Conservation (phyloP, 1,140 invertebrate species). For the Leptinotarsa undecemlineata region DNA sequence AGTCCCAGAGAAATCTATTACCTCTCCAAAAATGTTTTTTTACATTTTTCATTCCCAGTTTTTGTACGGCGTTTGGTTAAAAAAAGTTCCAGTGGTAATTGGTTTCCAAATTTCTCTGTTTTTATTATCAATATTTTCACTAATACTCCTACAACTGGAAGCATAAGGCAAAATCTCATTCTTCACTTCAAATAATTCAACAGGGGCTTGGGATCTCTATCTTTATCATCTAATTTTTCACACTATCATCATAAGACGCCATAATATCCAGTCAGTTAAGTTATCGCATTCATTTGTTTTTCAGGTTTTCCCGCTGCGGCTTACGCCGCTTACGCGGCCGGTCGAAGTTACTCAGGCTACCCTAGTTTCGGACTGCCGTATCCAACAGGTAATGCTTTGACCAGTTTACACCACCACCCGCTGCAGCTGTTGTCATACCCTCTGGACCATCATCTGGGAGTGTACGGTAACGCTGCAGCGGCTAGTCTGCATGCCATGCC, state of each 20-base stretch:
- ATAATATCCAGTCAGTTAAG: too few relatives aligned
- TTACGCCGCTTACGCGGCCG: conserved; percentile 90
- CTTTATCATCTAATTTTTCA: neutral
- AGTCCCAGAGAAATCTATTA: too few relatives aligned
- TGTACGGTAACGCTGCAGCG: conserved; percentile 58
- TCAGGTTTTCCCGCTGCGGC: conserved; percentile 90
- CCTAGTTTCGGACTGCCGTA: conserved; percentile 95
- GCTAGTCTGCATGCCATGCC: conserved; percentile 75
- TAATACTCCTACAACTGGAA: too few relatives aligned
- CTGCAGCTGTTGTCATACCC: conserved; percentile 62
- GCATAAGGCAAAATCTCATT: too few relatives aligned
- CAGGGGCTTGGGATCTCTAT: too few relatives aligned
- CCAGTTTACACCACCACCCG: conserved; percentile 67
- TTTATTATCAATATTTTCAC: too few relatives aligned
- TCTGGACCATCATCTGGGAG: conserved; percentile 61
- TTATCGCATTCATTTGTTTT: conserved; percentile 56
- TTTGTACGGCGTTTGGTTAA: too few relatives aligned
- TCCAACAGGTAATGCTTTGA: conserved; percentile 89
- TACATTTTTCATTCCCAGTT: too few relatives aligned
- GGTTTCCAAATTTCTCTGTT: too few relatives aligned
- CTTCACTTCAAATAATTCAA: too few relatives aligned
- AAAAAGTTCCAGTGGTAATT: too few relatives aligned
- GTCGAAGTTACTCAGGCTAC: conserved; percentile 92
- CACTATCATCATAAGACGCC: neutral
- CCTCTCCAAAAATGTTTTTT: too few relatives aligned